A percentile compares a stretch with the other conserved stretches of the same genome.
Conservation (phyloP, 1,140 invertebrate genomes). For the Hormaphis cornu region DNA sequence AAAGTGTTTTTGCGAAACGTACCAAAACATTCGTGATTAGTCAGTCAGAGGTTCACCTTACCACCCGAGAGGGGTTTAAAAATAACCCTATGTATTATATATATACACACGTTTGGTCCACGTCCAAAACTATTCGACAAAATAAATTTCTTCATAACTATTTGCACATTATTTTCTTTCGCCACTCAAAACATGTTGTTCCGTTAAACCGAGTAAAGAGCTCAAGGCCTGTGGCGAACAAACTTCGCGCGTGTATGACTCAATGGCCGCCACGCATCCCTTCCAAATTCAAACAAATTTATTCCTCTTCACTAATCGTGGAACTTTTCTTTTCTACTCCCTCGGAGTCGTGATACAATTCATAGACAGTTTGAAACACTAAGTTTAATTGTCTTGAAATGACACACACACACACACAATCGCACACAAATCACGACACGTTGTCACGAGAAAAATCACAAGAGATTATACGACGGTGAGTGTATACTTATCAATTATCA, state of each 20-base stretch:
- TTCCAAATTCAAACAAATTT: neutral
- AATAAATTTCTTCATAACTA: conserved; percentile 20
- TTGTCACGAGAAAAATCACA: no score
- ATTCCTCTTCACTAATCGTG: neutral
- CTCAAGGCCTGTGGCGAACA: neutral
- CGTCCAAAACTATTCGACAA: conserved; percentile 13
- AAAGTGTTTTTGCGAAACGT: neutral
- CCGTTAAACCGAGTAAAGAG: conserved; percentile 4
- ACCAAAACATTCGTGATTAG: neutral
- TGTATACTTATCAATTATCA: no score
- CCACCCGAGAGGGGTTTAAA: neutral
- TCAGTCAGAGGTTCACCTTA: neutral
- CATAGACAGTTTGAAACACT: neutral
- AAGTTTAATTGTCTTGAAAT: no score
- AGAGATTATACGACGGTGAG: no score
- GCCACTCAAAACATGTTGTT: conserved; percentile 3
- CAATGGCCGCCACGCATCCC: conserved; percentile 3
- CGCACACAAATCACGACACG: no score
- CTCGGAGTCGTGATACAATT: neutral
- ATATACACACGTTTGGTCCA: no score
- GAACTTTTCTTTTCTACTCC: neutral
- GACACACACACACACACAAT: no score
- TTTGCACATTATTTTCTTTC: neutral
- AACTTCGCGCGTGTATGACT: neutral
- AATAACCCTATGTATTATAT: conserved; percentile 3